Base-by-base conservation (phyloP, 2,113 vertebrate genomes). In the Rhegmatorhina hoffmannsi region DNA sequence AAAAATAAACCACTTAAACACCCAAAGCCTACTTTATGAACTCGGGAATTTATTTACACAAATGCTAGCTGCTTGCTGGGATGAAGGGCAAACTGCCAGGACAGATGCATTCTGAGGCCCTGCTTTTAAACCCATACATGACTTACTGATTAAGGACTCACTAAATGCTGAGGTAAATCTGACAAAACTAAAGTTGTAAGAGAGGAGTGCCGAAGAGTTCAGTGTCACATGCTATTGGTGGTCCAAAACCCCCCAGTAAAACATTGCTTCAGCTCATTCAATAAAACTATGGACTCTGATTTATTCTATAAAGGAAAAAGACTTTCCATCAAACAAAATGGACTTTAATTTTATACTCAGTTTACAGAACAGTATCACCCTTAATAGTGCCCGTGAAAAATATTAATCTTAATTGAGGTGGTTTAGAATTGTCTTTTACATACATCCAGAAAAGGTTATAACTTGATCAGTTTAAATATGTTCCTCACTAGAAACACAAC, bases 1-100 rank as follows among this genome's bases (percentile, higher is more conserved):
- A 66, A 78, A 78, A 84, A 81, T 75, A 92, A 91, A 84, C 44
- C 58, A 84, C 78, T 91, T 87, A 84, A 85, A 81, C n/a, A 81
- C 18, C 16, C 47, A 72, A 44, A 70, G 24, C 47, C 81, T 59
- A 52, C 44, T 92, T 90, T 80, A 95, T 66, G 43, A 92, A 64
- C 67, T 60, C 13, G 3, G 76, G 34, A 26, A 72, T 78, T 81
- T 92, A 91, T 84, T 91, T 91, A 62, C 34, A 82, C 53, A 81
- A 87, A 78, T 38, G 21, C 20, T 75, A 68, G 56, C 23, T 31
- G 26, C 29, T 88, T 91, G 33, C 52, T 87, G 23, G 13, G 55
- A 34, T 31, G 77, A 91, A 92, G 36, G 64, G 59, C 69, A 89
- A 91, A 59, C 8, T 58, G 67, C 4, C 52, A 87, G 56, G 40